Base-by-base conservation (phyloP, 2,113 vertebrate genomes). In the Pelobates fuscus region DNA sequence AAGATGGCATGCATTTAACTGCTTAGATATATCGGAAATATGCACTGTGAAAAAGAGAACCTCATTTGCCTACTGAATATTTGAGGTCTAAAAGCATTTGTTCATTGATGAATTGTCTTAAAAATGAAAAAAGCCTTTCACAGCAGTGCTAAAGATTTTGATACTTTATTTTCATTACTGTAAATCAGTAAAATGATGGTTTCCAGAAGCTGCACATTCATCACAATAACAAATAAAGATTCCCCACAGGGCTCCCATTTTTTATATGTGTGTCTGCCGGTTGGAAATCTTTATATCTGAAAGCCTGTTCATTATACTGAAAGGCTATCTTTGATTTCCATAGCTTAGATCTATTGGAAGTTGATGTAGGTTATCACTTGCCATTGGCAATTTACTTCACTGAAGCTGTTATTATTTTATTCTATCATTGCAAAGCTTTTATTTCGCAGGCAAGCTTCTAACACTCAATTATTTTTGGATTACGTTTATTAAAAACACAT, bases 171-270 rank as follows among this genome's bases (percentile, higher is more conserved):
- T 68, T 68, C 73, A 77, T 77, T 77, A 77, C 65, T 52, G 41
- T 68, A 77, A 68, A 77, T 77, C 73, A 77, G 73, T 44, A 68
- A 61, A 61, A 77, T 68, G 55, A 77, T 68, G 23, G 63, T 77
- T 68, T 77, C 73, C 73, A 77, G 73, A 77, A 68, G 57, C 54
- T 61, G 73, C 65, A 61, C 73, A 77, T 77, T 77, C 73, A 77
- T 77, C 73, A 77, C 73, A 77, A 77, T 77, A 77, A 68, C 64
- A 77, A 77, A 77, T 77, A 52, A 60, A 52, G 65, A 77, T 61
- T 61, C 43, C 65, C 65, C 65, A 61, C 64, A 8, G 73, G 65
- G 73, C 64, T 60, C 57, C 17, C 41, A 61, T 77, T 66, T 67
- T n/a, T 66, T 67, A 46, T 44, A 27, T 20, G 68, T 68, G 73